Conservation (phyloP, 2,888 invertebrate species). For the Sarcophaga subvicina region DNA sequence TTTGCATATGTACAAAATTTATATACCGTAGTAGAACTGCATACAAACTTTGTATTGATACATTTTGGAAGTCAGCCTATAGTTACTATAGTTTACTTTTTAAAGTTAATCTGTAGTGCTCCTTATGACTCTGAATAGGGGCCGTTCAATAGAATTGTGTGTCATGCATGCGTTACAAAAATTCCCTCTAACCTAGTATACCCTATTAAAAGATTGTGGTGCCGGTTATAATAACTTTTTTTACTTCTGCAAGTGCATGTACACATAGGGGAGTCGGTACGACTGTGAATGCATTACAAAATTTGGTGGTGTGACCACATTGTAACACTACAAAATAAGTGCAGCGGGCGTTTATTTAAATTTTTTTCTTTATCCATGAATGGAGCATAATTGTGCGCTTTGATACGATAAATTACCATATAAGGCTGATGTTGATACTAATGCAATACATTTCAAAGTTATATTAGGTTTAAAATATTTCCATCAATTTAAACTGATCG, state of each 20-base stretch:
- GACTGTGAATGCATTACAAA: not conserved
- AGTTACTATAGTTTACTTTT: too few species aligned
- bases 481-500: too few species aligned
- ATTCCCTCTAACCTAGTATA: too few species aligned
- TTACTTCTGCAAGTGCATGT: not conserved
- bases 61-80: too few species aligned
- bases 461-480: not conserved
- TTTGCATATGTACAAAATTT: too few species aligned
- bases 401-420: not conserved
- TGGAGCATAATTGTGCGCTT: not conserved
- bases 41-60: too few species aligned
- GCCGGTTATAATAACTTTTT: conserved; percentile 14
- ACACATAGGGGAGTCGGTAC: not conserved
- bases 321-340: conserved; percentile 34
- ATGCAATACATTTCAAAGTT: not conserved
- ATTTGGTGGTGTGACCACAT: conserved; percentile 44
- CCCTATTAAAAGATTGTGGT: too few species aligned
- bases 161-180: too few species aligned
- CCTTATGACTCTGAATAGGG: too few species aligned
- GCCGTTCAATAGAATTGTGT: too few species aligned
- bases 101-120: too few species aligned
- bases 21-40: too few species aligned
- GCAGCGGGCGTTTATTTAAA: not conserved
- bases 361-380: not conserved
- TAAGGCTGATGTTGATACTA: not conserved